Evolutionary conservation across 2,797 vertebrate genomes (phyloP), one percentile per base, ranked within the genome.

Genomic region (Sylvilagus floridanus): DNA sequence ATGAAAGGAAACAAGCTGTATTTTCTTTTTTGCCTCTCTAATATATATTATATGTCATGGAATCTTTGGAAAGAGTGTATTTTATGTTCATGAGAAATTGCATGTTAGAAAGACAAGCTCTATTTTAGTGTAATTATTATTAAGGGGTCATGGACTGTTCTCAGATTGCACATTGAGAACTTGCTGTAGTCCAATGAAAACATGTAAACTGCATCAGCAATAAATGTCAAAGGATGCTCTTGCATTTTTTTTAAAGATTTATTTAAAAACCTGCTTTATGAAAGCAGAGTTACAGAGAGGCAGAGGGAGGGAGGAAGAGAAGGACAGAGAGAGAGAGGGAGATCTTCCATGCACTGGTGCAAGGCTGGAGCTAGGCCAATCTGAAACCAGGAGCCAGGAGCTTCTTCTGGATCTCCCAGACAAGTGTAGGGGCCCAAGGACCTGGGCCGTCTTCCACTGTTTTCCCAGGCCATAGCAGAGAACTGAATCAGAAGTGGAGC

Each of bases 1-100:
- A 68, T 84, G 26, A 81, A 82, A 75, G 35, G 71, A 85, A 65
- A 72, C 5, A 90, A 86, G 32, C 7, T 54, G 4, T 9, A 42
- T 57, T 95, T 37, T 87, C 32, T 30, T 22, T 84, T 93, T 93
- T 88, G n/a, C 19, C 32, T 86, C 76, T 72, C 11, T 11, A 22
- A 86, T 88, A 47, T 72, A 57, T 50, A 57, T 11, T 60, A n/a
- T 22, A 54, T 83, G 24, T 65, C 47, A 21, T 66, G 26, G 50
- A 32, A 73, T 4, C 7, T 66, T 26, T 79, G 60, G 60, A 66
- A 50, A 84, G 88, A 52, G 26, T 21, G 12, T 28, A 60, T 7
- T 69, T 63, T 78, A 52, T 19, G 57, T 57, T 90, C n/a, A 76
- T 65, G 32, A 52, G 73, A 86, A 73, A 54, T 66, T 87, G 9